Conservation (phyloP, 2,113 vertebrate genomes). For the Orthonyx spaldingii region DNA sequence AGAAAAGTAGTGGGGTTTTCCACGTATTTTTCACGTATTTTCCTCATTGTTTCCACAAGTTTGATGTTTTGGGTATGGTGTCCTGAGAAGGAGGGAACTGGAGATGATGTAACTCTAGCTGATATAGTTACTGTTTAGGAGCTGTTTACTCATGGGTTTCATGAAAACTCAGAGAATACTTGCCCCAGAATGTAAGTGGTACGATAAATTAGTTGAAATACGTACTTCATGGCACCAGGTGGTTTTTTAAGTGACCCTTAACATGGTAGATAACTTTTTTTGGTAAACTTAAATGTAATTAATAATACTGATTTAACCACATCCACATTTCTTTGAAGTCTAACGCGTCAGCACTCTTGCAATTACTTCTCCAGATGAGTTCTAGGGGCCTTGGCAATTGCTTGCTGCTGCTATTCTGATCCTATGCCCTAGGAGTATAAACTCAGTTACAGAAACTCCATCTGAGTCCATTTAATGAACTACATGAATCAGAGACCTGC, state of each 20-base stretch:
- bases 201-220: not conserved
- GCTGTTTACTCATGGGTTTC: not conserved
- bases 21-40: not conserved
- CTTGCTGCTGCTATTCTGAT: slow-evolving; percentile 43
- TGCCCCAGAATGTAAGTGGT: not conserved
- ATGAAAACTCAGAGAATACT: not conserved
- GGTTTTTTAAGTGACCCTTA: not conserved
- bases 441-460: slow-evolving; percentile 29
- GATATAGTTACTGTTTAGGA: not conserved
- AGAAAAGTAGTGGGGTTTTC: not conserved
- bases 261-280: not conserved
- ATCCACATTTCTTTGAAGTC: not conserved
- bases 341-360: not conserved
- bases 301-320: slow-evolving; percentile 1
- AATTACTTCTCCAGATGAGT: slow-evolving; percentile 10
- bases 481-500: slow-evolving; percentile 42
- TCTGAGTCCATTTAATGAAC: slow-evolving; percentile 49
- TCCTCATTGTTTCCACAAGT: not conserved
- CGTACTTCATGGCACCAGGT: not conserved
- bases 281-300: slow-evolving; percentile 16
- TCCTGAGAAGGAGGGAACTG: not conserved
- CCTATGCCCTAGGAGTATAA: slow-evolving; percentile 18
- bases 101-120: not conserved
- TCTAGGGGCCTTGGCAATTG: slow-evolving; percentile 16
- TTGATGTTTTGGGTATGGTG: not conserved